Percentiles rank a stretch among this genome's conserved stretches.
These are phyloP conservation scores for Theristicus caerulescens DNA, from an alignment of 2,113 vertebrate genomes.

Conservation along the genomic window DNA sequence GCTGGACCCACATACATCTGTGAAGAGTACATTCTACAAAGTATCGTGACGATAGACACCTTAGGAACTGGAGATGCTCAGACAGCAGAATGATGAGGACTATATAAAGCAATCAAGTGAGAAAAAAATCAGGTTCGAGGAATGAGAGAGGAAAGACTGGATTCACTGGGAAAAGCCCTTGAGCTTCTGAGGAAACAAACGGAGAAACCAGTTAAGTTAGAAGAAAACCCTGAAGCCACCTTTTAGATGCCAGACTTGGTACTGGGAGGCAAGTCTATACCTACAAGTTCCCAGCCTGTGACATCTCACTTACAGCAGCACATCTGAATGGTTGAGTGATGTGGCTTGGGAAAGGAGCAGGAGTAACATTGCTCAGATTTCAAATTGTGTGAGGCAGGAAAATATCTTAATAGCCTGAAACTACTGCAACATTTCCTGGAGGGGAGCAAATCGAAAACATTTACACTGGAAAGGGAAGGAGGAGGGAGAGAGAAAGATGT, in stretches of 20 bases:
- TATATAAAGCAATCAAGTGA: not conserved
- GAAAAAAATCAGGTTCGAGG: not conserved
- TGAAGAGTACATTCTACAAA: not conserved
- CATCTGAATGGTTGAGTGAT: not conserved
- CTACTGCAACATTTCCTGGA: not conserved
- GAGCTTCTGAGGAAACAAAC: not conserved
- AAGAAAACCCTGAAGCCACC: not conserved
- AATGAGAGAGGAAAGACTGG: not conserved
- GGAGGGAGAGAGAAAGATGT: not conserved
- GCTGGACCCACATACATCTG: not conserved
- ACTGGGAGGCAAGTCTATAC: not conserved
- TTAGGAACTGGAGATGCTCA: not conserved
- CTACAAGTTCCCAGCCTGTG: not conserved
- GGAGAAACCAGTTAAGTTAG: not conserved
- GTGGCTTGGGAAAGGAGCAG: not conserved
- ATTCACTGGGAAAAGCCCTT: not conserved
- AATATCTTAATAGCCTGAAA: not conserved
- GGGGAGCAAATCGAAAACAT: not conserved
- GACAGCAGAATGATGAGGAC: not conserved
- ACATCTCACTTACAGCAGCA: not conserved
- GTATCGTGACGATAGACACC: fast-evolving
- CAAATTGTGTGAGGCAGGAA: not conserved
- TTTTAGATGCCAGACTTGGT: not conserved
- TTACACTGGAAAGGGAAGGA: not conserved
- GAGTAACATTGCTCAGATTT: not conserved